A percentile compares a stretch with the other conserved stretches of the same genome.
Evolutionary conservation across 2,797 vertebrate species (phyloP).

Genomic region (Cheirogaleus major): DNA sequence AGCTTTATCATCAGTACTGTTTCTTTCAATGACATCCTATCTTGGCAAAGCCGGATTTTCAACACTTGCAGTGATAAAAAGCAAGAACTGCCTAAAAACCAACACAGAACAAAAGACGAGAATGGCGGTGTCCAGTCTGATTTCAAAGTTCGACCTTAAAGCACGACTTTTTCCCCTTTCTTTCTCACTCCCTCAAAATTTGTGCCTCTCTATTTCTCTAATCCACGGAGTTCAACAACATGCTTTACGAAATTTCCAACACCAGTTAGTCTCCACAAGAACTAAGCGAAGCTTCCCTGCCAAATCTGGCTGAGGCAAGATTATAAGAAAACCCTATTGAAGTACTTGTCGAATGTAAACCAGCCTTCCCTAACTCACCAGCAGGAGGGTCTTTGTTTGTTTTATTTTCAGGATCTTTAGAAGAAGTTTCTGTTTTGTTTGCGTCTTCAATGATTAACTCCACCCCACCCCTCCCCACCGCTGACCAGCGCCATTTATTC

Average conservation of each 20-base stretch:
- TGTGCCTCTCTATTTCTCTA: background rate
- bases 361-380: background rate
- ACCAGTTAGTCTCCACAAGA: background rate
- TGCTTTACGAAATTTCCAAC: background rate
- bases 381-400: background rate
- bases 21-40: background rate
- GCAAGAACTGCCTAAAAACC: background rate
- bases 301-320: background rate
- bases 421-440: background rate
- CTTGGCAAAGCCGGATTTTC: slow-evolving; percentile 12
- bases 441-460: background rate
- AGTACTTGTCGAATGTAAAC: background rate
- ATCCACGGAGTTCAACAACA: background rate
- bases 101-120: background rate
- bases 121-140: background rate
- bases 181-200: background rate
- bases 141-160: background rate
- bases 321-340: background rate
- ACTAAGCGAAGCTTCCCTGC: background rate
- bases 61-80: background rate
- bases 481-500: background rate
- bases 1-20: background rate
- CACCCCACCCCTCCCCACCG: background rate
- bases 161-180: background rate
- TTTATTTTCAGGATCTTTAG: background rate